Conservation (phyloP, 2,888 invertebrate species). For the Linhomoeus sp. region DNA sequence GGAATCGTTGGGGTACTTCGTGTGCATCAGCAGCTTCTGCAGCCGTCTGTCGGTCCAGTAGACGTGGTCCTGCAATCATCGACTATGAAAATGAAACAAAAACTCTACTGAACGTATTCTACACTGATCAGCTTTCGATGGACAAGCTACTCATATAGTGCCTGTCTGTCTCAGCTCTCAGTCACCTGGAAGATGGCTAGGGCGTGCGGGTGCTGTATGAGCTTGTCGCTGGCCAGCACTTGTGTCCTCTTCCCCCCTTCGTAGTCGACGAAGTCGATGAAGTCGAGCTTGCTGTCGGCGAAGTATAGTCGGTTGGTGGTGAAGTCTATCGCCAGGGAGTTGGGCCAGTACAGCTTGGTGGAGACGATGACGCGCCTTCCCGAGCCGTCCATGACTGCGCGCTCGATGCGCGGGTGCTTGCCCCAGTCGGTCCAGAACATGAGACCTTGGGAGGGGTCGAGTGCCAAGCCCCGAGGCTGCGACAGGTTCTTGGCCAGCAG, state of each 20-base stretch:
- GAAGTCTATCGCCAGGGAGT: conserved; percentile 83
- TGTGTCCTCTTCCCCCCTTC: conserved; percentile 75
- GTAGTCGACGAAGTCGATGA: conserved; percentile 91
- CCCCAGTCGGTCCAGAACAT: conserved; percentile 99
- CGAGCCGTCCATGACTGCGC: conserved; percentile 85
- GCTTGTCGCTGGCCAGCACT: conserved; percentile 43
- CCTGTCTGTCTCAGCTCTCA: too few relatives aligned
- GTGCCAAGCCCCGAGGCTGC: conserved; percentile 81
- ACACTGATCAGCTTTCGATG: too few relatives aligned
- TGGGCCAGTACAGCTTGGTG: conserved; percentile 67
- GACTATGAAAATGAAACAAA: too few relatives aligned
- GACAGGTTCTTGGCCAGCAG: conserved; percentile 78
- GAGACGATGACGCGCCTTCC: conserved; percentile 43
- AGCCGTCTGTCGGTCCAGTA: conserved; percentile 15
- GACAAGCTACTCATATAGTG: too few relatives aligned
- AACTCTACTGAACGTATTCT: too few relatives aligned
- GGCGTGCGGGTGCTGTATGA: conserved; percentile 81
- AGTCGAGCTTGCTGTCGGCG: conserved; percentile 87
- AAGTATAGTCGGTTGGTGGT: conserved; percentile 83
- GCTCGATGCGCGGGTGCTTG: conserved; percentile 79
- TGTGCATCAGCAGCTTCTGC: conserved; percentile 18
- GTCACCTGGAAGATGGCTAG: conserved; percentile 61
- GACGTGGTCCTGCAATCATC: conserved; percentile 1
- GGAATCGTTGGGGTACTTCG: conserved; percentile 25
- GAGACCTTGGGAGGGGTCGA: conserved; percentile 69